Base-by-base conservation (phyloP, 2,797 vertebrate genomes). In the Lacerta bilineata region DNA sequence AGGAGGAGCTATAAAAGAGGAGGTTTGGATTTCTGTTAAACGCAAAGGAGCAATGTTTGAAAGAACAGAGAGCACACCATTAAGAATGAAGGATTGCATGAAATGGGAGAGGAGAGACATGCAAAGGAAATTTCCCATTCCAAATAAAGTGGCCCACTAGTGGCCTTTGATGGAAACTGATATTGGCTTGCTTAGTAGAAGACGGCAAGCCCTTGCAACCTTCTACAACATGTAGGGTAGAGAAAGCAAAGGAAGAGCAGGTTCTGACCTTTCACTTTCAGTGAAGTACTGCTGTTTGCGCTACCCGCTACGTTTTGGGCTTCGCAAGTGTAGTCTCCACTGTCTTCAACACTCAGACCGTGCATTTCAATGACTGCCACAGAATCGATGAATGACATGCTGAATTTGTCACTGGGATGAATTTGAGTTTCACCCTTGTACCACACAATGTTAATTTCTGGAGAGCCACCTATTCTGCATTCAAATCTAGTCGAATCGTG, bases 241-340 rank as follows among this genome's bases (percentile, higher is more conserved):
- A 87, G 11, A 89, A 15, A 74, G 29, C 8, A 50, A 75, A 85
- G 94, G 86, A 79, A 93, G 88, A 61, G 84, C 55, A 66, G 89
- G 84, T 91, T 94, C 98, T 98, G 95, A 99, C 99, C 99, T 99
- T 99, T 99, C 86, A 99, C 97, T 86, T 97, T 97, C 91, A 99
- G 94, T 80, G 98, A 98, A 82, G 97, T 98, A 95, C 98, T 99
- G 95, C 98, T 99, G 97, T 98, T 99, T 91, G 98, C 97, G 90
- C 98, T 98, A 93, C 99, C 99, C 84, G 99, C 99, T 79, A 98
- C 98, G 95, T 99, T 99, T 85, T 98, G 97, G 95, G 97, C 98
- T 97, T 99, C 99, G 94, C 99, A 99, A 89, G 98, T 98, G 94
- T 98, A 99, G 96, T 99, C 98, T 87, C 98, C 98, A 1, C 98